Evolutionary conservation across 2,113 vertebrate species (phyloP).

Genomic region (Hemiscyllium ocellatum): DNA sequence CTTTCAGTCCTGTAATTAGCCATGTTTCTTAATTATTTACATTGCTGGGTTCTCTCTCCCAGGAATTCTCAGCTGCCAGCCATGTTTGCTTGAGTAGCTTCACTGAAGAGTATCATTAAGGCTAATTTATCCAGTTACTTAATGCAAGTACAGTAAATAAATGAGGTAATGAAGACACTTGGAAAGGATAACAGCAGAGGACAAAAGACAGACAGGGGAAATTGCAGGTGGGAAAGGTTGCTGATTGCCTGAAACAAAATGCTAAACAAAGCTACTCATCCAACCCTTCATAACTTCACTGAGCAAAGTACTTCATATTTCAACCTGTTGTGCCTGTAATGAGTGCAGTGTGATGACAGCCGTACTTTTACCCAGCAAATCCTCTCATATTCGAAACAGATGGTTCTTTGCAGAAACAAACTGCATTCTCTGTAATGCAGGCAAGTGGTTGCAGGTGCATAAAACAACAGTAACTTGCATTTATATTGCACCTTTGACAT

Average conservation of each 20-base stretch:
- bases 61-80: constrained; percentile 28
- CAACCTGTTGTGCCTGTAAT: constrained; percentile 12
- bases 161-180: constrained; percentile 22
- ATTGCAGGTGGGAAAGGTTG: neutral
- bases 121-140: constrained; percentile 27
- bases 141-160: constrained; percentile 21
- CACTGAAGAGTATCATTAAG: constrained; percentile 22
- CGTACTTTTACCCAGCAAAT: neutral
- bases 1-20: neutral
- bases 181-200: neutral
- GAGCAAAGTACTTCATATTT: neutral
- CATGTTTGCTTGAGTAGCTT: neutral
- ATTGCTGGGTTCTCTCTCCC: neutral
- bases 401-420: neutral
- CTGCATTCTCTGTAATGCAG: neutral
- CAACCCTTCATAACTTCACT: neutral
- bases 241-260: neutral
- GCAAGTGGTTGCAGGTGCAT: neutral
- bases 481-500: neutral
- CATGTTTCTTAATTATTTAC: neutral
- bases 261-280: constrained; percentile 5
- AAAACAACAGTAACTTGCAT: neutral
- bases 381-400: neutral
- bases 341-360: neutral
- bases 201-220: neutral